Evolutionary conservation across 1,140 invertebrate species (phyloP).

Genomic region (Bombus pascuorum): DNA sequence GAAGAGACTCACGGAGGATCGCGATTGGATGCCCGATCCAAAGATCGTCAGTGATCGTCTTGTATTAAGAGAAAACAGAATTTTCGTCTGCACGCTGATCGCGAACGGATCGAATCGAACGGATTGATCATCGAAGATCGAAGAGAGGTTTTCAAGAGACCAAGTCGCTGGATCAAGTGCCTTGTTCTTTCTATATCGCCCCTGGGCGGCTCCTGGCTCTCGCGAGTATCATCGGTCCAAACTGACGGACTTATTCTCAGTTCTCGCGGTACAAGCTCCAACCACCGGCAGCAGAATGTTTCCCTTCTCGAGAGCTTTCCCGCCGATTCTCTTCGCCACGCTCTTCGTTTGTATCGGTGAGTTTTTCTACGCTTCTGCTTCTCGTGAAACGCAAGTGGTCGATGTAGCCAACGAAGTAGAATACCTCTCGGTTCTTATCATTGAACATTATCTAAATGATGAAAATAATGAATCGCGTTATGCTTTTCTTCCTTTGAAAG

Average conservation of each 20-base stretch:
- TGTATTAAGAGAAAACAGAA: no score
- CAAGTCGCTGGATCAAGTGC: slow-evolving; percentile 48
- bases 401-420: background rate
- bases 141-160: background rate
- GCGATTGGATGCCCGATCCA: background rate
- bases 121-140: slow-evolving; percentile 10
- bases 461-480: no score
- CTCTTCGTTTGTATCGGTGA: slow-evolving; percentile 74
- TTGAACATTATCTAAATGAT: no score
- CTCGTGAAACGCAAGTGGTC: background rate
- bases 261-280: slow-evolving; percentile 14
- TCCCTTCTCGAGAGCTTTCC: slow-evolving; percentile 62
- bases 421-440: no score
- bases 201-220: slow-evolving; percentile 27
- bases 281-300: slow-evolving; percentile 48
- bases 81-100: background rate
- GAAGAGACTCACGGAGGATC: background rate
- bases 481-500: no score
- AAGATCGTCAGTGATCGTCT: background rate
- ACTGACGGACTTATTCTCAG: slow-evolving; percentile 33
- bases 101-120: no score
- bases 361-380: slow-evolving; percentile 17
- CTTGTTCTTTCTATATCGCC: slow-evolving; percentile 48
- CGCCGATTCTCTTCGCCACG: slow-evolving; percentile 69
- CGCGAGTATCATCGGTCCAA: slow-evolving; percentile 32